Evolutionary conservation across 2,113 vertebrate genomes (phyloP).

Genomic region (Lepisosteus oculatus): DNA sequence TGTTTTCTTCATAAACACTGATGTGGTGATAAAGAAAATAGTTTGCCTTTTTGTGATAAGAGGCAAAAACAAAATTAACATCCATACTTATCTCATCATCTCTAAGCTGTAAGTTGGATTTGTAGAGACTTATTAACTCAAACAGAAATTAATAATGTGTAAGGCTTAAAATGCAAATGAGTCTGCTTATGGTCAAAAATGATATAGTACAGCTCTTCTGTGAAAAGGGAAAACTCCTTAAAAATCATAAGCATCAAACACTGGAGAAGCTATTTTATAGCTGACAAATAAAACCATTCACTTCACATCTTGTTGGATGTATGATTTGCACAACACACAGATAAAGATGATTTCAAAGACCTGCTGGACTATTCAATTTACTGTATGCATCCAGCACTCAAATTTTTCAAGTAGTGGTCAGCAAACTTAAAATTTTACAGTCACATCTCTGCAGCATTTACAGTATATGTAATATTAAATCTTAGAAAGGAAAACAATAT

Average conservation of each 20-base stretch:
- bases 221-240: neutral
- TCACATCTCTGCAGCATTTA: too few species aligned
- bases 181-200: slow-evolving; percentile 25
- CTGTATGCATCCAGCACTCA: too few species aligned
- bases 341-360: too few species aligned
- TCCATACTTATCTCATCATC: slow-evolving; percentile 24
- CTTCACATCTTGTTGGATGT: too few species aligned
- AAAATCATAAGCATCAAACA: slow-evolving; percentile 7
- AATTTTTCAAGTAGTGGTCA: too few species aligned
- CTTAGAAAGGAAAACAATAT: too few species aligned
- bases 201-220: slow-evolving; percentile 24
- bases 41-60: slow-evolving; percentile 29
- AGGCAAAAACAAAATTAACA: slow-evolving; percentile 3
- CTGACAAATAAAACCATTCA: too few species aligned
- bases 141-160: slow-evolving; percentile 27
- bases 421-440: too few species aligned
- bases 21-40: neutral
- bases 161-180: slow-evolving; percentile 27
- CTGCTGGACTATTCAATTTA: too few species aligned
- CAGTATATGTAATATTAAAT: too few species aligned
- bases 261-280: neutral
- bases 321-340: too few species aligned
- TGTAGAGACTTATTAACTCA: slow-evolving; percentile 15
- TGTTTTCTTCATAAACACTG: too few species aligned
- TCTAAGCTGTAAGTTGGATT: slow-evolving; percentile 22